A percentile compares a stretch with the other conserved stretches of the same genome.
Evolutionary conservation across 2,797 vertebrate species (phyloP).

Genomic region (Myoxocephalus aenaeus): DNA sequence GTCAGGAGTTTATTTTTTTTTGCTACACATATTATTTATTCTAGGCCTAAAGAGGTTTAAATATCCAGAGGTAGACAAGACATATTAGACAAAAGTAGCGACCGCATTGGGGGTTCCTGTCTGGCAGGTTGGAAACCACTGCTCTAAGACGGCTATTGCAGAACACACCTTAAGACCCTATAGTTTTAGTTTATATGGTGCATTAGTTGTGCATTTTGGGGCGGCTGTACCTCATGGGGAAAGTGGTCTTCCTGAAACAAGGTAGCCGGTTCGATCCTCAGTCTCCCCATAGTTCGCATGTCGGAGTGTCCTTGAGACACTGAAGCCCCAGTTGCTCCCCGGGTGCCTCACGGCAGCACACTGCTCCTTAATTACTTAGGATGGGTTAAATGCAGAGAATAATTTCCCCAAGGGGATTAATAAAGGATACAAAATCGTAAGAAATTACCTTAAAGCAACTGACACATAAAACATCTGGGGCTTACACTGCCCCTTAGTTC

Average conservation of each 20-base stretch:
- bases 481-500: neutral
- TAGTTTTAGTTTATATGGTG: neutral
- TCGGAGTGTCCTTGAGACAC: no score
- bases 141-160: neutral
- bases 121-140: neutral
- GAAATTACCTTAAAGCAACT: slow-evolving; percentile 1
- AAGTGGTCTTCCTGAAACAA: no score
- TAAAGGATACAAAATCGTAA: neutral
- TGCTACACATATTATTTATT: neutral
- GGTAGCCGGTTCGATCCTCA: no score
- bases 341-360: no score
- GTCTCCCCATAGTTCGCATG: no score
- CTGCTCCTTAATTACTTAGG: no score
- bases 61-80: neutral
- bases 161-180: neutral
- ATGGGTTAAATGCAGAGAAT: no score
- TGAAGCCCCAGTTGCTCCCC: no score
- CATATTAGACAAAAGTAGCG: neutral
- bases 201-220: neutral
- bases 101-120: neutral
- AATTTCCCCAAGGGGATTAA: no score
- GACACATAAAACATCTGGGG: neutral
- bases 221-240: no score
- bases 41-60: neutral
- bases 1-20: neutral